Conservation (phyloP, 2,888 invertebrate species). For the Pilophorus perplexus region DNA sequence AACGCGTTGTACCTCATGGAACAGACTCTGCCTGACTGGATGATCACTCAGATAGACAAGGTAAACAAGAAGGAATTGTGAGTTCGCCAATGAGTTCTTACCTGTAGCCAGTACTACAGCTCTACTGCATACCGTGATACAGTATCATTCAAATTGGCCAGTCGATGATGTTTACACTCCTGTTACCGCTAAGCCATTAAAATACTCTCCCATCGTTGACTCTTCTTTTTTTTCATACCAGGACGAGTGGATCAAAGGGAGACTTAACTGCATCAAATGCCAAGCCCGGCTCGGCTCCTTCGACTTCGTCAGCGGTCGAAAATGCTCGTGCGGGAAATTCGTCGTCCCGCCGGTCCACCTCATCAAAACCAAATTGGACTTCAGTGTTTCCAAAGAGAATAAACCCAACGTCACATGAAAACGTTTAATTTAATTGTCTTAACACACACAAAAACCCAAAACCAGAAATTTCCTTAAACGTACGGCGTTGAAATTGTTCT, state of each 20-base stretch:
- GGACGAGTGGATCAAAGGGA: conserved; percentile 64
- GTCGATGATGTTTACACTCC: no score
- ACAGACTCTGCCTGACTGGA: conserved; percentile 61
- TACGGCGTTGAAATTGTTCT: no score
- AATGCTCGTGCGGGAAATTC: conserved; percentile 60
- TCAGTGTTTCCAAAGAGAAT: conserved; percentile 1
- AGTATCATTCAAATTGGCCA: no score
- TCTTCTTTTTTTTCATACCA: conserved; percentile 44
- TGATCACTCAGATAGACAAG: conserved; percentile 56
- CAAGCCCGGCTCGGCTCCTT: conserved; percentile 63
- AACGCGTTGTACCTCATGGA: conserved; percentile 57
- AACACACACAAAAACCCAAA: no score
- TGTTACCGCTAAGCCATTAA: no score
- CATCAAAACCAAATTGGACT: conserved; percentile 63
- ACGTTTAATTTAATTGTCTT: conserved; percentile 11
- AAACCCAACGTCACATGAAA: conserved; percentile 11
- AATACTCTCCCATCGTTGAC: background rate
- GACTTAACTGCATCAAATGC: conserved; percentile 63
- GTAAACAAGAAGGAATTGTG: no score
- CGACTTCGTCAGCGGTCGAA: conserved; percentile 64
- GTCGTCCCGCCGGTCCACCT: conserved; percentile 62
- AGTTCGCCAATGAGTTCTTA: no score
- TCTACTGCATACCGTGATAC: no score
- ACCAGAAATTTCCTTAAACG: no score
- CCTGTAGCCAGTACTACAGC: no score